Evolutionary conservation across 2,113 vertebrate genomes (phyloP).

Genomic region (Ivindomyrus marchei): DNA sequence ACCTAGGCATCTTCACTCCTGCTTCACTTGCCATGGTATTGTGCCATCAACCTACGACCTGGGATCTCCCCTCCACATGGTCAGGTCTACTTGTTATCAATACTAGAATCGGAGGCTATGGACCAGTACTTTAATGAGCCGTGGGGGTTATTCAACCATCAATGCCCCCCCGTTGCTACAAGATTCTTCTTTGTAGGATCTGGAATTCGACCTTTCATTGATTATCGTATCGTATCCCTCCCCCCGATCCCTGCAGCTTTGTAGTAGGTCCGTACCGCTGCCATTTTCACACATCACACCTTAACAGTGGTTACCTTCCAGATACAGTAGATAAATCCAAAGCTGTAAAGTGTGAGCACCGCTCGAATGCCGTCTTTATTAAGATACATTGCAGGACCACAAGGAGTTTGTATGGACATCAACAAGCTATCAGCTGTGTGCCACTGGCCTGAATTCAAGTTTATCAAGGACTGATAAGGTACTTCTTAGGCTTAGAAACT

Average conservation of each 20-base stretch:
- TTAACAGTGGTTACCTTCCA: not conserved
- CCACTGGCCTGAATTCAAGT: not conserved
- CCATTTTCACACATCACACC: not conserved
- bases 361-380: not conserved
- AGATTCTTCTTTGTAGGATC: not conserved
- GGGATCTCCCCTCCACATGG: not conserved
- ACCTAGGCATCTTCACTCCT: not conserved
- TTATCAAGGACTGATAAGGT: not conserved
- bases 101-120: not conserved
- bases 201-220: not conserved
- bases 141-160: not conserved
- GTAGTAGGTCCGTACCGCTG: not conserved
- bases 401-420: not conserved
- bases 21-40: not conserved
- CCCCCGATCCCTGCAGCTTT: not conserved
- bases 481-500: not conserved
- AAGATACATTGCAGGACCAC: not conserved
- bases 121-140: not conserved
- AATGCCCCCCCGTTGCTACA: not conserved
- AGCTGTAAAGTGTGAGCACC: not conserved
- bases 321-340: not conserved
- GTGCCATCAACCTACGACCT: not conserved
- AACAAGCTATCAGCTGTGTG: not conserved
- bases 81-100: not conserved
- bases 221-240: not conserved